Evolutionary conservation across 2,113 vertebrate species (phyloP), one percentile per base, ranked within the genome.

Genomic region (Nycticorax nycticorax): DNA sequence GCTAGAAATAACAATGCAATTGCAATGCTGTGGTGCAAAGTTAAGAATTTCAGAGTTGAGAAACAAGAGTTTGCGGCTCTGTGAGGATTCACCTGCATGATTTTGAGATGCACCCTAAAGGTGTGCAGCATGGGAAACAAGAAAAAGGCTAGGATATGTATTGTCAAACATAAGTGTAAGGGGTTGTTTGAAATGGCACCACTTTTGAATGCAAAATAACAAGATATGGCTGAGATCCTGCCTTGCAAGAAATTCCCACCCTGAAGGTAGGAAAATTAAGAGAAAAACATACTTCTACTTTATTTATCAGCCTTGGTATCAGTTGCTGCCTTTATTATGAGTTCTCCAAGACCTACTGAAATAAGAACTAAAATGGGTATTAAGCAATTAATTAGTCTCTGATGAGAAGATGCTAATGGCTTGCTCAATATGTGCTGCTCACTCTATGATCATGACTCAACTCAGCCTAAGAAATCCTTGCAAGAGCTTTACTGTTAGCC

Each of bases 1-100:
- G 62, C 74, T 95, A 60, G 76, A 93, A 94, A 85, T 82, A 91
- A 73, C 67, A 96, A 92, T 79, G 43, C 68, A 85, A 75, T 64
- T 87, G 73, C 57, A 91, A 73, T 53, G 43, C 81, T 85, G 77
- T 37, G 8, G 47, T 79, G 53, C 56, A 84, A 89, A 89, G 69
- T 56, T 43, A 87, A 93, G 67, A 62, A 89, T 75, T 93, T 76
- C 76, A 81, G 48, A 85, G 28, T 11, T 68, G 18, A 13, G 35
- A 94, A 91, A 77, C n/a, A 88, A 60, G 17, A 64, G 28, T 56
- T 67, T 8, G 35, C 0, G 1, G 50, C 47, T 37, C 48, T 72
- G 35, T 11, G 16, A 72, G 32, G 41, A 71, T 63, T 75, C 50
- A 57, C 8, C 1, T 35, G 47, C 66, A 16, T 43, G n/a, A 68